Evolutionary conservation across 2,113 vertebrate species (phyloP).

Genomic region (Diphyllodes magnificus): DNA sequence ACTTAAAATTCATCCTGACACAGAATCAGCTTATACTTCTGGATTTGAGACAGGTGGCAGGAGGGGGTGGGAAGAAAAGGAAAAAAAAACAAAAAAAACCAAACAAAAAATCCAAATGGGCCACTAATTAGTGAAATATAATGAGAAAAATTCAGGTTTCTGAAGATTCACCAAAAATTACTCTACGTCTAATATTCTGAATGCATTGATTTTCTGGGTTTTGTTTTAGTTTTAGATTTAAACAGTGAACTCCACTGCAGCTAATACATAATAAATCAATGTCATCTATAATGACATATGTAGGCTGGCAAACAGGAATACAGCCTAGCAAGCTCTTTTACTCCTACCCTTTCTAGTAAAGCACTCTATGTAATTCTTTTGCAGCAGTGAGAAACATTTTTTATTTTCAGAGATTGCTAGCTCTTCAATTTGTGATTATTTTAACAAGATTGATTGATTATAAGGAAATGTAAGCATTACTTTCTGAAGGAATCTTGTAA

Average conservation of each 20-base stretch:
- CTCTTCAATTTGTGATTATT: conserved; percentile 7
- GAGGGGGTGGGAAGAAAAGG: fast-evolving
- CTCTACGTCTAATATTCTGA: background rate
- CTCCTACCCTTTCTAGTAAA: background rate
- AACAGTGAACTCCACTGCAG: background rate
- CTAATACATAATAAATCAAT: conserved; percentile 34
- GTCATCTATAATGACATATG: background rate
- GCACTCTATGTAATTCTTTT: background rate
- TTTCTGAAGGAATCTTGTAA: background rate
- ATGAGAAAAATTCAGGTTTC: background rate
- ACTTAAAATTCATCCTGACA: background rate
- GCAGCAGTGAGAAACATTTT: background rate
- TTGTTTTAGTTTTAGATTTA: background rate
- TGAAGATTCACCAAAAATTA: background rate
- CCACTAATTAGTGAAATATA: background rate
- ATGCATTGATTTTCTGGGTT: background rate
- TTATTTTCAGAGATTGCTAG: background rate
- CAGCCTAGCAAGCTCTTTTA: background rate
- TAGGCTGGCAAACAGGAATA: conserved; percentile 9
- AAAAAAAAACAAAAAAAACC: background rate
- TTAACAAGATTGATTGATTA: background rate
- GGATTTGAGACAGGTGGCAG: fast-evolving
- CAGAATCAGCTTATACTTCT: background rate
- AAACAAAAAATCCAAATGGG: background rate
- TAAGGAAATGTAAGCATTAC: background rate